phyloP scores from a whole-genome alignment of 2,888 invertebrate species.

The Tipula lateralis region DNA sequence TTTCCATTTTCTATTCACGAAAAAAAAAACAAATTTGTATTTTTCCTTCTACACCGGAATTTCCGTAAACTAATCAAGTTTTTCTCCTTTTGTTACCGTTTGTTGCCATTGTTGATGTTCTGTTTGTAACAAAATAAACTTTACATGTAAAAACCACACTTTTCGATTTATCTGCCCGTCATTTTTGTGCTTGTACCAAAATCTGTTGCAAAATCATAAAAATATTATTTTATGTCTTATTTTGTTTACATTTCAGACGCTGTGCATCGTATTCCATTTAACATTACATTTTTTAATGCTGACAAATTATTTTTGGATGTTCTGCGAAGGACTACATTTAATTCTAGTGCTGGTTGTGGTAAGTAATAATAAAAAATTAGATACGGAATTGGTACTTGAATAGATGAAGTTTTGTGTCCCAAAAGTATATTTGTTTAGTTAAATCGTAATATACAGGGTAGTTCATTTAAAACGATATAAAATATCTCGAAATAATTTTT shows the following conservation, averaged over 20 bases:
- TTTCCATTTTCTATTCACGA: neutral
- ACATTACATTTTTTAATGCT: constrained; percentile 68
- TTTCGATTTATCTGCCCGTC: neutral
- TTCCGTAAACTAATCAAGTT: neutral
- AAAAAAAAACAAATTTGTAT: neutral
- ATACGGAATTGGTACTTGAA: too few relatives aligned
- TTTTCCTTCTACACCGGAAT: neutral
- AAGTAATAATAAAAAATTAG: constrained; percentile 35
- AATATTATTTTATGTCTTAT: constrained; percentile 31
- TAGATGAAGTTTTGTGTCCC: too few relatives aligned
- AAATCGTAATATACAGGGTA: too few relatives aligned
- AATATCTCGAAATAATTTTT: too few relatives aligned
- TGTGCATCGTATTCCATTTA: constrained; percentile 67
- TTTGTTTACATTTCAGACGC: constrained; percentile 51
- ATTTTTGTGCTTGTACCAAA: neutral
- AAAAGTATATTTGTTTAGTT: too few relatives aligned
- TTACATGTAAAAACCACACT: neutral
- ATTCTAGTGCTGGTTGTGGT: constrained; percentile 71
- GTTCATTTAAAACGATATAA: too few relatives aligned
- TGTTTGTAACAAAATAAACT: neutral
- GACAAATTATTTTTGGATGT: constrained; percentile 81
- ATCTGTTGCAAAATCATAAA: neutral
- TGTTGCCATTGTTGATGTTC: neutral
- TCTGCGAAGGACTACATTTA: constrained; percentile 71
- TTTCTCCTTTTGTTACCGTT: neutral